phyloP scores from a whole-genome alignment of 2,113 vertebrate species.

The Columba janthina region DNA sequence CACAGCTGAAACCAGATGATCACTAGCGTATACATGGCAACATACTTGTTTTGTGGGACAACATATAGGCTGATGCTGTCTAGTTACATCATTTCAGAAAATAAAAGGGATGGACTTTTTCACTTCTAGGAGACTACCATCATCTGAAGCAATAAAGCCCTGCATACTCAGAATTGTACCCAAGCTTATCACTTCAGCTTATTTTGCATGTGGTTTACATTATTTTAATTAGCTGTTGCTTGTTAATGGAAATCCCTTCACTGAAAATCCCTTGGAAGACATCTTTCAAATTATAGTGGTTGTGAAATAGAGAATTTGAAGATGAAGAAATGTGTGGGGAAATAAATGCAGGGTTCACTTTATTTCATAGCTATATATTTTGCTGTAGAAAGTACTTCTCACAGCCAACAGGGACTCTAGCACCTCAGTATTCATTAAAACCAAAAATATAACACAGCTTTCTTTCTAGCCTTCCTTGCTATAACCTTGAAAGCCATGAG shows the following conservation, averaged over 20 bases:
- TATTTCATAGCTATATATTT: not conserved
- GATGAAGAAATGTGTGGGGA: not conserved
- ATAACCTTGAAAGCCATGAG: slow-evolving; percentile 30
- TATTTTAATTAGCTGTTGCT: not conserved
- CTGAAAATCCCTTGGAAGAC: not conserved
- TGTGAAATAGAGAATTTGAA: not conserved
- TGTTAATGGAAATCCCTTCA: not conserved
- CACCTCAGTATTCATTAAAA: slow-evolving; percentile 3
- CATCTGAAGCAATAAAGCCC: not conserved
- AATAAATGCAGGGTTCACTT: not conserved
- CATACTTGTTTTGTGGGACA: not conserved
- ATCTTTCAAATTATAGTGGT: not conserved
- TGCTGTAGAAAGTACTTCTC: not conserved
- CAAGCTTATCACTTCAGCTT: not conserved
- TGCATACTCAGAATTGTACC: rapidly evolving
- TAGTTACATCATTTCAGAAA: not conserved
- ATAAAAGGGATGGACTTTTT: not conserved
- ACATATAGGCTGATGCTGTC: not conserved
- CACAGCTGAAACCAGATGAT: not conserved
- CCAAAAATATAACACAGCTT: not conserved
- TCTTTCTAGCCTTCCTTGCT: not conserved
- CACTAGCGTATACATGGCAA: rapidly evolving
- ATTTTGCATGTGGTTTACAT: not conserved
- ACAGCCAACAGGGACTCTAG: not conserved
- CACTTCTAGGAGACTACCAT: not conserved